Evolutionary conservation across 2,113 vertebrate species (phyloP).

Genomic region (Pantherophis guttatus): DNA sequence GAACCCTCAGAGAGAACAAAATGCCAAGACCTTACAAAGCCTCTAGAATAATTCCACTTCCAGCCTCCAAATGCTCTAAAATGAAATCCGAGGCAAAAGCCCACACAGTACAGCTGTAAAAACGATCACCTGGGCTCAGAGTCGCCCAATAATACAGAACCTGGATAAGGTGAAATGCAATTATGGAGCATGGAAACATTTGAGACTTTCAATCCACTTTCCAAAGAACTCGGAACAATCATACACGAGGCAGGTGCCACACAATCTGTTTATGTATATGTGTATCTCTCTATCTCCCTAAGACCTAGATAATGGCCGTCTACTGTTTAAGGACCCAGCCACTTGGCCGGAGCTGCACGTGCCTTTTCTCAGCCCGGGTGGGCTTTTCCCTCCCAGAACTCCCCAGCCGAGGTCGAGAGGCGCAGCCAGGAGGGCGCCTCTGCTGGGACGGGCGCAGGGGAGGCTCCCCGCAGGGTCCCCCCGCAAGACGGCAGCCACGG

Average conservation of each 20-base stretch:
- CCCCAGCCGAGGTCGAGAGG: neutral
- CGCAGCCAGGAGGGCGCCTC: neutral
- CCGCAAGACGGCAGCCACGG: no score
- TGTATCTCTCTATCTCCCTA: no score
- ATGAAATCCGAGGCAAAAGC: neutral
- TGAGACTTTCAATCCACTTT: neutral
- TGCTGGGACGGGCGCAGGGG: neutral
- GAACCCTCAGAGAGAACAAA: neutral
- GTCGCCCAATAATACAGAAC: neutral
- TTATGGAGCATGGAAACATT: neutral
- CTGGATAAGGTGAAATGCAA: neutral
- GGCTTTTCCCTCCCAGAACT: neutral
- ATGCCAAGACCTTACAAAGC: no score
- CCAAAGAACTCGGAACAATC: neutral
- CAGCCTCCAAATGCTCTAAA: accelerated
- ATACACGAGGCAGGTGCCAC: neutral
- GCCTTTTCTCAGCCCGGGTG: neutral
- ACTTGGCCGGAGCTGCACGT: neutral
- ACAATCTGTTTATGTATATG: no score
- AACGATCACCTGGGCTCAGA: neutral
- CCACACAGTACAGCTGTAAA: neutral
- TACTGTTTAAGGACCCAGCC: neutral
- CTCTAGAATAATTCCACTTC: neutral
- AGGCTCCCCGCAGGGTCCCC: no score
- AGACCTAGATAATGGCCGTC: neutral